Conservation (phyloP, 2,888 invertebrate species). For the Drosophila borealis region DNA sequence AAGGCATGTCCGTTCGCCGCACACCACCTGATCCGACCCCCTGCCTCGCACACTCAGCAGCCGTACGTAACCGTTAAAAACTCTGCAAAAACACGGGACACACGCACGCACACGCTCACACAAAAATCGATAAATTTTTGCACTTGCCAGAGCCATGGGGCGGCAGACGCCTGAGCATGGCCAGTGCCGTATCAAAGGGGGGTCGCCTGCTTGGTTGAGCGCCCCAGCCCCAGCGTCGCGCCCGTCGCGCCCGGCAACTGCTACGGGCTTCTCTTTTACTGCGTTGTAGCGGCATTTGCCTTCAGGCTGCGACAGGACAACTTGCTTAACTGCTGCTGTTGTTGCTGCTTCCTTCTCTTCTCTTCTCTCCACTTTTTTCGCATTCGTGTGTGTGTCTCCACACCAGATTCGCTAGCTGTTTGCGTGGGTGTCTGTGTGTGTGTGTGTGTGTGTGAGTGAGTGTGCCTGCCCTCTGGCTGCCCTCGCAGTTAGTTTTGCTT, state of each 20-base stretch:
- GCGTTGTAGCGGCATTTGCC: constrained; percentile 34
- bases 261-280: constrained; percentile 19
- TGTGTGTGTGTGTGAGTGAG: constrained; percentile 10
- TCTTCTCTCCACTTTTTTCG: too few relatives aligned
- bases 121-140: constrained; percentile 61
- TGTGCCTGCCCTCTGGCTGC: constrained; percentile 38
- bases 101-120: background rate
- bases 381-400: background rate
- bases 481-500: constrained; percentile 37
- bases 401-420: constrained; percentile 25
- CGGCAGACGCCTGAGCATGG: constrained; percentile 38
- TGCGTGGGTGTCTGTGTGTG: constrained; percentile 6
- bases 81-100: constrained; percentile 30
- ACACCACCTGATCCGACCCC: background rate
- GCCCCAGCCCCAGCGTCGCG: too few relatives aligned
- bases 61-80: constrained; percentile 30
- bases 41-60: background rate
- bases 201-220: too few relatives aligned
- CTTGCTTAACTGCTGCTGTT: constrained; percentile 26
- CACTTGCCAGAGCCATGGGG: too few relatives aligned
- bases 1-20: constrained; percentile 11
- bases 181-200: background rate
- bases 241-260: background rate
- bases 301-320: constrained; percentile 23
- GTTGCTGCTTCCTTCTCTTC: background rate